Conservation (phyloP, 2,888 invertebrate species). For the Conus canariensis region DNA sequence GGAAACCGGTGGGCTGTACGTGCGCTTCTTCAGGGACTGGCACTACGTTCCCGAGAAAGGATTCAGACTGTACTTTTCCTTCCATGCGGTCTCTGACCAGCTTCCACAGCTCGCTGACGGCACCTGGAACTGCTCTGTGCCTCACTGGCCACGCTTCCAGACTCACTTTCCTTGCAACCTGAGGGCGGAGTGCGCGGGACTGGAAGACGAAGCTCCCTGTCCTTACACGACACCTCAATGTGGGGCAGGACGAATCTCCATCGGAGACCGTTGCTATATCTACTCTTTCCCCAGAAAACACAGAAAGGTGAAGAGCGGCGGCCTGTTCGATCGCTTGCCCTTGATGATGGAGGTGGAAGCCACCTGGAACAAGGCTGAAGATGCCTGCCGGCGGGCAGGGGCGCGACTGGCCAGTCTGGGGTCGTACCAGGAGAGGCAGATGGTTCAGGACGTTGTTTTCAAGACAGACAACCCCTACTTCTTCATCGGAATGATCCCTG, state of each 20-base stretch:
- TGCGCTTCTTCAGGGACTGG: background rate
- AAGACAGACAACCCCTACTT: background rate
- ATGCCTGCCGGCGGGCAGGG: background rate
- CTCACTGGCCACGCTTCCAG: background rate
- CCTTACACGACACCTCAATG: background rate
- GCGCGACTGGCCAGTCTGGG: conserved; percentile 21
- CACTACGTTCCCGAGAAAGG: background rate
- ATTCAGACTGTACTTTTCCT: conserved; percentile 16
- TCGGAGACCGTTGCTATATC: background rate
- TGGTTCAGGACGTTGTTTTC: background rate
- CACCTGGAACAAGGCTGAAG: background rate
- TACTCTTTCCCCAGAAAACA: background rate
- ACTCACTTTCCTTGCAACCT: conserved; percentile 31
- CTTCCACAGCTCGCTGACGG: background rate
- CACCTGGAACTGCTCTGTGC: conserved; percentile 28
- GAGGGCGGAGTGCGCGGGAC: background rate
- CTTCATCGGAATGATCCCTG: conserved; percentile 9
- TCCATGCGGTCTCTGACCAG: background rate
- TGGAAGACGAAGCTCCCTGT: conserved; percentile 16
- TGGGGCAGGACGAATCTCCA: background rate
- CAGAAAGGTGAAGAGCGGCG: background rate
- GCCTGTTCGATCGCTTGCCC: background rate
- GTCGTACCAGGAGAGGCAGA: background rate
- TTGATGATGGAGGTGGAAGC: background rate
- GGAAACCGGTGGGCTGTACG: background rate